These are phyloP conservation scores for Diarsia brunnea DNA, from an alignment of 2,888 invertebrate species.

Conservation along the genomic window DNA sequence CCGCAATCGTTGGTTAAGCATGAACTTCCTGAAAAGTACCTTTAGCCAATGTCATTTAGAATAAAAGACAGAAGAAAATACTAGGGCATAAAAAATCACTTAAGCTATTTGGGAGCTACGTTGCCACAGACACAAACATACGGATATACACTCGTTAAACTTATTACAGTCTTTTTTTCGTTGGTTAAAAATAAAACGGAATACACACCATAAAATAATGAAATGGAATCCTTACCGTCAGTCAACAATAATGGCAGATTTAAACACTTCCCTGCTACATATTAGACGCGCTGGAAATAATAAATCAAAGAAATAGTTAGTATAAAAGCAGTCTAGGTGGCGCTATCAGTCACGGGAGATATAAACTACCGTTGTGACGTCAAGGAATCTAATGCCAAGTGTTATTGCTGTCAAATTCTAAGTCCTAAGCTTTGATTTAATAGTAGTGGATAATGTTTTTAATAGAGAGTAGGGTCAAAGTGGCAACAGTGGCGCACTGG, in stretches of 20 bases:
- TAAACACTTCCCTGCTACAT: not conserved
- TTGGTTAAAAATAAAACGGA: not conserved
- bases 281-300: slow-evolving; percentile 21
- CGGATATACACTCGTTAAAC: not conserved
- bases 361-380: slow-evolving; percentile 36
- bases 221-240: not conserved
- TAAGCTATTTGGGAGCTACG: not conserved
- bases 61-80: not conserved
- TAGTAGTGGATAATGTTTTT: not conserved
- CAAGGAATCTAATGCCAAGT: slow-evolving; percentile 44
- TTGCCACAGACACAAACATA: not conserved
- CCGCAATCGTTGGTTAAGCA: not conserved
- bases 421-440: slow-evolving; percentile 4
- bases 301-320: slow-evolving; percentile 33
- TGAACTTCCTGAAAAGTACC: too few species aligned
- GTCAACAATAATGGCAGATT: not conserved
- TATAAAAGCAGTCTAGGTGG: slow-evolving; percentile 29
- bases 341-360: slow-evolving; percentile 31
- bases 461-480: not conserved
- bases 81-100: not conserved
- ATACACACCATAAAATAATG: not conserved
- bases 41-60: not conserved
- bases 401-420: not conserved
- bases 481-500: too few species aligned
- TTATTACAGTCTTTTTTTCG: not conserved